Base-by-base conservation (phyloP, 2,797 vertebrate species). In the Anisognathus igniventris region DNA sequence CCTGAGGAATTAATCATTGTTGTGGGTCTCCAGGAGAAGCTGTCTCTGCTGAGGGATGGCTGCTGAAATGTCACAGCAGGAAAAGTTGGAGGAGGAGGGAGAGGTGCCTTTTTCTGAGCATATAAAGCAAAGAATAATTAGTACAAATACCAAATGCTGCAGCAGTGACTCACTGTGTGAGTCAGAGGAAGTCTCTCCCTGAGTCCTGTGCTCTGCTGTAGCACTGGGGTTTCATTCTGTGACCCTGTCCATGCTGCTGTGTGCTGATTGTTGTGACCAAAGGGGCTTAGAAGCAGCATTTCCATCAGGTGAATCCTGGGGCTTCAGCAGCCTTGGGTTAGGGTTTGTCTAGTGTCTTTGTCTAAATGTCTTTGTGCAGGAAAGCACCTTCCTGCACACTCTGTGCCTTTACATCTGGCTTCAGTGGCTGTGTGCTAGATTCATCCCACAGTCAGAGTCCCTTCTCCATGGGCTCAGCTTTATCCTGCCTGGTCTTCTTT, bases 91-190 rank as follows among this genome's bases (percentile, higher is more conserved):
- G 95, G 91, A 96, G 92, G 90, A 93, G 92, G 83, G 86, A 94
- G 95, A 95, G 90, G 87, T 93, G 95, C 92, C 93, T 93, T 89
- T 95, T 92, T 92, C 84, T 94, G 94, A 94, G 90, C 90, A 18
- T 72, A 54, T 79, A 91, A 86, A 95, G 95, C 91, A 76, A 77
- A 91, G 92, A 95, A 70, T 92, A 83, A 95, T 93, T 89, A 79
- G 93, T 92, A 67, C 87, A 79, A 92, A 91, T 93, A 94, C 75
- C 82, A 68, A 85, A 84, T 84, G 84, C 87, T 96, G 84, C 83
- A 65, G 88, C 53, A 44, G 86, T 92, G 93, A 97, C 80, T 97
- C 95, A 96, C 48, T 9, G 20, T 0, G 44, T 96, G 96, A 96
- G 73, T 96, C 95, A 96, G 89, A 95, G 94, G 96, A 96, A 94